These are phyloP conservation scores for Rugalucina vietnamica DNA, from an alignment of 2,888 invertebrate genomes.

Conservation along the genomic window DNA sequence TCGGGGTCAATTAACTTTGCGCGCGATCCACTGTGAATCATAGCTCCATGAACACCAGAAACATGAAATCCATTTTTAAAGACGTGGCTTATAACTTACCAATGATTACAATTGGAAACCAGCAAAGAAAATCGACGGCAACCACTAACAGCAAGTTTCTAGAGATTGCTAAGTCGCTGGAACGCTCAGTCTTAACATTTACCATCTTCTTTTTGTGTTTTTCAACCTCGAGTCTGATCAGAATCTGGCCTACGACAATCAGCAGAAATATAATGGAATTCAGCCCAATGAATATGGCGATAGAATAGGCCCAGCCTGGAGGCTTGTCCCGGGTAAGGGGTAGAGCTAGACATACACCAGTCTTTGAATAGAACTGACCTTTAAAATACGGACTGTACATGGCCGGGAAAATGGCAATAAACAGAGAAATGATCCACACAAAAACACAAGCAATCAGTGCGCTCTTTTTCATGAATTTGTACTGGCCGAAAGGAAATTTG, in stretches of 20 bases:
- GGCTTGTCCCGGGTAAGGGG: constrained; percentile 79
- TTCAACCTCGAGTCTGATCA: constrained; percentile 75
- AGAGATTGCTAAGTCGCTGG: constrained; percentile 69
- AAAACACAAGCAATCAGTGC: constrained; percentile 61
- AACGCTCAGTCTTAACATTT: neutral
- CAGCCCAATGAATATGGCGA: constrained; percentile 77
- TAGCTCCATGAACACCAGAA: no score
- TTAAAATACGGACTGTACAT: constrained; percentile 76
- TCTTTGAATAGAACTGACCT: constrained; percentile 77
- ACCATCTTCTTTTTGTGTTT: neutral
- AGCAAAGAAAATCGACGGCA: constrained; percentile 76
- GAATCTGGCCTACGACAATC: constrained; percentile 76
- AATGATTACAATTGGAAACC: constrained; percentile 72
- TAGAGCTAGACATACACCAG: constrained; percentile 79
- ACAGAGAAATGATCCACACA: constrained; percentile 74
- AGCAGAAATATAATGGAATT: constrained; percentile 74
- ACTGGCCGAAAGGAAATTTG: constrained; percentile 85
- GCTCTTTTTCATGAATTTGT: constrained; percentile 61
- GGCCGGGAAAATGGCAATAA: constrained; percentile 77
- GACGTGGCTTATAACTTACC: no score
- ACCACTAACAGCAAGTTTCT: constrained; percentile 77
- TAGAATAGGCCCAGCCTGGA: constrained; percentile 82
- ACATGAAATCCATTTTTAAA: no score
- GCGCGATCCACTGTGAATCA: no score
- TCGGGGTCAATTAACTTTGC: no score